Conservation (phyloP, 2,113 vertebrate species). For the Ia io region DNA sequence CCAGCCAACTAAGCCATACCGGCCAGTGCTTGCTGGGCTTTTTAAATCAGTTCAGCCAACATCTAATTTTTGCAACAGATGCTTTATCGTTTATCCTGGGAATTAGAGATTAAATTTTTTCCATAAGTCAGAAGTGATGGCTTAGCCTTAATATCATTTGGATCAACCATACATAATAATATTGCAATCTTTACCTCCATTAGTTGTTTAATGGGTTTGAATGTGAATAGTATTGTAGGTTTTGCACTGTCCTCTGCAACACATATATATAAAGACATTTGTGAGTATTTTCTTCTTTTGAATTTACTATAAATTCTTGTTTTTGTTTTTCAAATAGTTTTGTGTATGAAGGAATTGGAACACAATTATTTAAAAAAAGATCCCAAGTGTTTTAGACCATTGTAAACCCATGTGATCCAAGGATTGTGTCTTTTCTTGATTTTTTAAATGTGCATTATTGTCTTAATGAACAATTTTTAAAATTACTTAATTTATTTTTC, state of each 20-base stretch:
- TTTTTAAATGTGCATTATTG: not conserved
- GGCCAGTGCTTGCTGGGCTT: not conserved
- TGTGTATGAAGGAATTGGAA: not conserved
- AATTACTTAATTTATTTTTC: too few relatives aligned
- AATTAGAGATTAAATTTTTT: not conserved
- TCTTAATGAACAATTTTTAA: not conserved
- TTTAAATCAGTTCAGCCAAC: not conserved
- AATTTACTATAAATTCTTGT: not conserved
- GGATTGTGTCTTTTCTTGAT: not conserved
- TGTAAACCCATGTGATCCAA: not conserved
- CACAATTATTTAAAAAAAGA: not conserved
- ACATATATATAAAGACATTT: not conserved
- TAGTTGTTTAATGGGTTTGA: not conserved
- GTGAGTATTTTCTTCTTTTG: not conserved
- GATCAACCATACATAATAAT: not conserved
- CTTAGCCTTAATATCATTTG: not conserved
- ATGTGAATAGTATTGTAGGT: not conserved
- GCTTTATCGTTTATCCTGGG: not conserved
- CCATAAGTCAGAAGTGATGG: not conserved
- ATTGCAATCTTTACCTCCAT: not conserved
- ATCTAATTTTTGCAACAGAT: not conserved
- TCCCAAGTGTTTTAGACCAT: not conserved
- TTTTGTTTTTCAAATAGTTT: not conserved
- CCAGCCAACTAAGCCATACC: not conserved
- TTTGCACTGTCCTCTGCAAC: not conserved